These are phyloP conservation scores for Oasisia sp. DNA, from an alignment of 2,888 invertebrate genomes.

Conservation along the genomic window DNA sequence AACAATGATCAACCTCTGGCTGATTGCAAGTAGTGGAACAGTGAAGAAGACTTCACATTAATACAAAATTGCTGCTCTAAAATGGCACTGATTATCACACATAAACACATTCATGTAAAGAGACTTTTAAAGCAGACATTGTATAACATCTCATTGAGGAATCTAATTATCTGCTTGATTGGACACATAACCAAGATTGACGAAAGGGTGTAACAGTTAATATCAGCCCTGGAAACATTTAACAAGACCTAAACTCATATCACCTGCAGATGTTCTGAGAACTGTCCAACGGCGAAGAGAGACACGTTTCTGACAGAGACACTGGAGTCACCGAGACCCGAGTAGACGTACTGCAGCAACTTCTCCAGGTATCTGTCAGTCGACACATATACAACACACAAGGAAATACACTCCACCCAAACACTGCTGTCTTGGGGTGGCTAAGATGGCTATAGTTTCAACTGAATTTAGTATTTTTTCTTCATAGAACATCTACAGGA, in stretches of 20 bases:
- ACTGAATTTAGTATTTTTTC: no score
- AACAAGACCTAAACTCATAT: no score
- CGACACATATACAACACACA: not conserved
- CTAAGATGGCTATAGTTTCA: no score
- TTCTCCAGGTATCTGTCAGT: constrained; percentile 70
- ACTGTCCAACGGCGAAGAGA: constrained; percentile 82
- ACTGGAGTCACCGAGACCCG: constrained; percentile 75
- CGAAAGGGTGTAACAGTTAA: not conserved
- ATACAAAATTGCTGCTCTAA: not conserved
- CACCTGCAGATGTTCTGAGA: constrained; percentile 80
- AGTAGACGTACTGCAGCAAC: constrained; percentile 77
- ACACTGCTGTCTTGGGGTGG: no score
- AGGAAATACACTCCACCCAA: not conserved
- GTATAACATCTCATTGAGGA: not conserved
- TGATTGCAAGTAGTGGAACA: no score
- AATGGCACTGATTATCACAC: not conserved
- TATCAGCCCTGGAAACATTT: no score
- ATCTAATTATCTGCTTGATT: not conserved
- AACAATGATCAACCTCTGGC: no score
- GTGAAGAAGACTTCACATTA: not conserved
- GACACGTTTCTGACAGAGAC: constrained; percentile 79
- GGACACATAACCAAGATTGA: not conserved
- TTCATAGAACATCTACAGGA: no score
- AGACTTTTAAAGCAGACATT: not conserved
- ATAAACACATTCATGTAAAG: not conserved